Percentiles rank a stretch among this genome's conserved stretches.
These are phyloP conservation scores for Choristoneura rosaceana DNA, from an alignment of 2,888 invertebrate species.

Conservation along the genomic window DNA sequence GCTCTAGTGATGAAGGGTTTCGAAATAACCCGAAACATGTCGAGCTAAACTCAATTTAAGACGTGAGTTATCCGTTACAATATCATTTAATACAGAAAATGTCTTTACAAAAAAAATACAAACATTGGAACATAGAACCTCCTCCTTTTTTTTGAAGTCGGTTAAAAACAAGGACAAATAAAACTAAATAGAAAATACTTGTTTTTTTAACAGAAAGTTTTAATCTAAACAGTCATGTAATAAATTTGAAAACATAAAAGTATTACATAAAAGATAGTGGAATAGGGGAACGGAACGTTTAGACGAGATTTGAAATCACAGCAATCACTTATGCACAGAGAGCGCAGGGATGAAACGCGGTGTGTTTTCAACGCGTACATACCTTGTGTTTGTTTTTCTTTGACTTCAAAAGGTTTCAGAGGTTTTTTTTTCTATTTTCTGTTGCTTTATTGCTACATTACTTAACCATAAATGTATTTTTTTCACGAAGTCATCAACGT, in stretches of 20 bases:
- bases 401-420: background rate
- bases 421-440: background rate
- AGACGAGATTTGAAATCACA: constrained; percentile 43
- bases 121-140: too few relatives aligned
- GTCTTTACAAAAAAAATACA: too few relatives aligned
- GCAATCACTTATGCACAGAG: constrained; percentile 46
- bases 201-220: too few relatives aligned
- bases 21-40: too few relatives aligned
- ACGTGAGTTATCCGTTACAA: too few relatives aligned
- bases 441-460: background rate
- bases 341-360: background rate
- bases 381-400: background rate
- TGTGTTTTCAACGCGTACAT: background rate
- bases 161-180: too few relatives aligned
- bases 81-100: too few relatives aligned
- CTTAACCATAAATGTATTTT: background rate
- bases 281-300: constrained; percentile 2
- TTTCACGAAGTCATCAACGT: background rate
- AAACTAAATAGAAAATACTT: too few relatives aligned
- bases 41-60: too few relatives aligned
- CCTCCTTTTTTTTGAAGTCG: too few relatives aligned
- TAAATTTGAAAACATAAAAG: background rate
- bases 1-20: too few relatives aligned
- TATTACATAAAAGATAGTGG: constrained; percentile 21
- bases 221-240: too few relatives aligned